phyloP scores from a whole-genome alignment of 2,113 vertebrate species.

The Phrynosoma platyrhinos region DNA sequence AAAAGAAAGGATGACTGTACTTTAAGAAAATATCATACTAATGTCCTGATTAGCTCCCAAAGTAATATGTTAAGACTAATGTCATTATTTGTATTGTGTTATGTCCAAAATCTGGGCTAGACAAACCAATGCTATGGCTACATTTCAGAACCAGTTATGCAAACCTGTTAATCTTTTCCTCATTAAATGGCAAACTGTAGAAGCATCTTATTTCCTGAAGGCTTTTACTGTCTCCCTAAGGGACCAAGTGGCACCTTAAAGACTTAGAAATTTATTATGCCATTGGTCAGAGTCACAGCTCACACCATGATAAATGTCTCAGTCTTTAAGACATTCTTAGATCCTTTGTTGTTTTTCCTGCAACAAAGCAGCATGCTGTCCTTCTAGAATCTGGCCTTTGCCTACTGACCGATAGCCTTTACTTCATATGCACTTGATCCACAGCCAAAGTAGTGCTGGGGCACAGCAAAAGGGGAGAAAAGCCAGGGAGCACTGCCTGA shows the following conservation, averaged over 20 bases:
- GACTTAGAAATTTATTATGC: background rate
- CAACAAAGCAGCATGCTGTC: background rate
- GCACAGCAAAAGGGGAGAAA: slow-evolving; percentile 1
- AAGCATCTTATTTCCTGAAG: background rate
- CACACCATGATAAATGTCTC: background rate
- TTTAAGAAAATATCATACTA: no score
- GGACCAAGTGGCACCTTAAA: background rate
- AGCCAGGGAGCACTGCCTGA: background rate
- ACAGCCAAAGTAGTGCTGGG: background rate
- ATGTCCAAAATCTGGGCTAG: background rate
- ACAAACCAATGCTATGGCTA: background rate
- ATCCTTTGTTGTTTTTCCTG: background rate
- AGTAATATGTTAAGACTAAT: no score
- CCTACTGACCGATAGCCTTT: background rate
- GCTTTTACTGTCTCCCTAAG: background rate
- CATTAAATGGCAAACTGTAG: background rate
- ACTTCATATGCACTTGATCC: background rate
- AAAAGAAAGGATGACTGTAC: no score
- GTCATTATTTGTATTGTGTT: no score
- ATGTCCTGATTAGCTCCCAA: no score
- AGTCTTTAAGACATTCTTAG: background rate
- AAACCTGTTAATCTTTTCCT: background rate
- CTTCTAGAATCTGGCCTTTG: background rate
- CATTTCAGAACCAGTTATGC: background rate
- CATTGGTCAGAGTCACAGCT: background rate